Percentiles rank a stretch among this genome's conserved stretches.
phyloP scores from a whole-genome alignment of 2,113 vertebrate genomes.

The Notiomystis cincta region DNA sequence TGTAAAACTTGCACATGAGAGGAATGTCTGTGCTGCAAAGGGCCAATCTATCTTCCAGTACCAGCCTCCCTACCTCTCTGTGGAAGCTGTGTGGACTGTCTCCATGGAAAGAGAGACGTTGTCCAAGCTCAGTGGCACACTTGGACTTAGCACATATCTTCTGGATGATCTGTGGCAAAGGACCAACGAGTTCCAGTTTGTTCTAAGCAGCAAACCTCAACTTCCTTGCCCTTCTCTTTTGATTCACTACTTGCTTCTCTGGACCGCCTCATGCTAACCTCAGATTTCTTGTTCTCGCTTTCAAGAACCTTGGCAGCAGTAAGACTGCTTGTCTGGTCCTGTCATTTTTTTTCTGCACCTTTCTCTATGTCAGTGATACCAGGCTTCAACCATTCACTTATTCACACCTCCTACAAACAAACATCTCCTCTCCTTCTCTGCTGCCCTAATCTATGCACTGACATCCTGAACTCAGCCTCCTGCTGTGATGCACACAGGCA shows the following conservation, averaged over 20 bases:
- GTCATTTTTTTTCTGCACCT: slow-evolving; percentile 17
- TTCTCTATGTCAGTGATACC: slow-evolving; percentile 21
- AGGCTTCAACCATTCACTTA: slow-evolving; percentile 44
- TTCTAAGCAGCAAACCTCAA: background rate
- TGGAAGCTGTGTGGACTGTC: background rate
- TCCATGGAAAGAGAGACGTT: background rate
- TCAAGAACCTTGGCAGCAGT: slow-evolving; percentile 31
- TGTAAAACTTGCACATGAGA: background rate
- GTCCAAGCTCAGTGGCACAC: background rate
- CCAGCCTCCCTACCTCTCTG: background rate
- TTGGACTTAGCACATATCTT: background rate
- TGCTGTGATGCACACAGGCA: slow-evolving; percentile 28
- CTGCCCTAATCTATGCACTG: slow-evolving; percentile 17
- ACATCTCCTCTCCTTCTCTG: background rate
- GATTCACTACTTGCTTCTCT: background rate
- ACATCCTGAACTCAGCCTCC: slow-evolving; percentile 46
- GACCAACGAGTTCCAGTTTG: background rate
- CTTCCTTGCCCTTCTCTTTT: background rate
- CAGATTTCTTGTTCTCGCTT: background rate
- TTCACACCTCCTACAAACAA: slow-evolving; percentile 60
- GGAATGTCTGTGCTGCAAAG: background rate
- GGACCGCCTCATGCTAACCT: background rate
- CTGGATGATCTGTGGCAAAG: background rate
- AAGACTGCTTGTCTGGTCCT: slow-evolving; percentile 24
- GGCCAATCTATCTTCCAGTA: background rate